phyloP scores from a whole-genome alignment of 2,797 vertebrate species.

The Anomalospiza imberbis region DNA sequence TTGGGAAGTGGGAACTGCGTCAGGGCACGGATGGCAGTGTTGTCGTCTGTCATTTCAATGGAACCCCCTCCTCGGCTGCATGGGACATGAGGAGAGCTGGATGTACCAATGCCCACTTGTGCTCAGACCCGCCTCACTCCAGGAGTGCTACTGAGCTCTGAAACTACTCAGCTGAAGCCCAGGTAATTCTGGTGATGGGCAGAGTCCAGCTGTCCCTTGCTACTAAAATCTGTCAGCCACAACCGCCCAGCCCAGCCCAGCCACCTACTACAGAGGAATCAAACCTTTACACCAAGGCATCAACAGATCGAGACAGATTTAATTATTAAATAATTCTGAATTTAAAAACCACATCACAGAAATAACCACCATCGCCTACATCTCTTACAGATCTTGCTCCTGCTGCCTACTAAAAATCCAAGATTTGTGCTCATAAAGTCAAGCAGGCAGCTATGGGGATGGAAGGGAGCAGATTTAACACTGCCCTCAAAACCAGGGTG shows the following conservation, averaged over 20 bases:
- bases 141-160: background rate
- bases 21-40: conserved; percentile 78
- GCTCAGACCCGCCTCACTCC: background rate
- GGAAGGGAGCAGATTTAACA: background rate
- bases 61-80: conserved; percentile 63
- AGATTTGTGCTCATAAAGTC: background rate
- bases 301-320: background rate
- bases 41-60: conserved; percentile 74
- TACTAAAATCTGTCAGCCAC: background rate
- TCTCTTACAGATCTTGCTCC: background rate
- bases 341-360: background rate
- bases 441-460: background rate
- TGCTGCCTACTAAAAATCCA: background rate
- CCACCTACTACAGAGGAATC: background rate
- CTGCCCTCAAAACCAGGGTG: background rate
- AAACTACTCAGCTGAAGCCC: background rate
- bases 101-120: background rate
- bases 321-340: background rate
- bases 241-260: background rate
- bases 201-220: background rate
- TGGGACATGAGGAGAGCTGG: background rate
- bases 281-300: background rate
- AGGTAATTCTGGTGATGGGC: background rate
- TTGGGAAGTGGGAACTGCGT: conserved; percentile 87
- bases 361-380: background rate